A percentile compares a stretch with the other conserved stretches of the same genome.
These are phyloP conservation scores for Brenthis hecate DNA, from an alignment of 2,888 invertebrate species.

Conservation along the genomic window DNA sequence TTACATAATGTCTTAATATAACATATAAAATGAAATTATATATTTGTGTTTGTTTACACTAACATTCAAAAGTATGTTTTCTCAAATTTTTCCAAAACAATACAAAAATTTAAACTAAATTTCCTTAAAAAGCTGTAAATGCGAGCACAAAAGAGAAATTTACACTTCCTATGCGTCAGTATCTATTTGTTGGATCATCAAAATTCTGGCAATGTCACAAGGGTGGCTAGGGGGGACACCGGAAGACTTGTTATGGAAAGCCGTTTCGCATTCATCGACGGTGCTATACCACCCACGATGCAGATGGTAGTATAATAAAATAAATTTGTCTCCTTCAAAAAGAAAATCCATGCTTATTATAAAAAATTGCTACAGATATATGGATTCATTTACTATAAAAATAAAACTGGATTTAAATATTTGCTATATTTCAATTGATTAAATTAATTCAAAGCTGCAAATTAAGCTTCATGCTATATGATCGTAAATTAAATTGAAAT, in stretches of 20 bases:
- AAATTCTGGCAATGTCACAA: conserved; percentile 70
- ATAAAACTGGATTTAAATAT: no score
- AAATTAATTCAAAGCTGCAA: no score
- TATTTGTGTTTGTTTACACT: no score
- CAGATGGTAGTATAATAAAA: conserved; percentile 33
- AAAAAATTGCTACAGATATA: conserved; percentile 10
- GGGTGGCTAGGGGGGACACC: conserved; percentile 51
- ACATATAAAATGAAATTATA: no score
- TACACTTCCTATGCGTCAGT: conserved; percentile 27
- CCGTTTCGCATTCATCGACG: conserved; percentile 56
- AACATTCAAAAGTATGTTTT: no score
- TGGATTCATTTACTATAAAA: not conserved
- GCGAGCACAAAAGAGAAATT: conserved; percentile 11
- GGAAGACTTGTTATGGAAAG: conserved; percentile 70
- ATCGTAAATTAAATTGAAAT: no score
- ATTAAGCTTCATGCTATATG: no score
- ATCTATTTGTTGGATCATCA: conserved; percentile 53
- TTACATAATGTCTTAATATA: no score
- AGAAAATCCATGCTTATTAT: conserved; percentile 15
- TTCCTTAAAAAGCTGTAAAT: not conserved
- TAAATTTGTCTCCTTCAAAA: conserved; percentile 25
- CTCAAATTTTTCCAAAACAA: not conserved
- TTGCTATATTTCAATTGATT: no score
- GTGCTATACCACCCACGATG: conserved; percentile 64
- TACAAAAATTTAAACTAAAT: not conserved